Conservation (phyloP, 2,888 invertebrate genomes). For the Cremastinae sp. region DNA sequence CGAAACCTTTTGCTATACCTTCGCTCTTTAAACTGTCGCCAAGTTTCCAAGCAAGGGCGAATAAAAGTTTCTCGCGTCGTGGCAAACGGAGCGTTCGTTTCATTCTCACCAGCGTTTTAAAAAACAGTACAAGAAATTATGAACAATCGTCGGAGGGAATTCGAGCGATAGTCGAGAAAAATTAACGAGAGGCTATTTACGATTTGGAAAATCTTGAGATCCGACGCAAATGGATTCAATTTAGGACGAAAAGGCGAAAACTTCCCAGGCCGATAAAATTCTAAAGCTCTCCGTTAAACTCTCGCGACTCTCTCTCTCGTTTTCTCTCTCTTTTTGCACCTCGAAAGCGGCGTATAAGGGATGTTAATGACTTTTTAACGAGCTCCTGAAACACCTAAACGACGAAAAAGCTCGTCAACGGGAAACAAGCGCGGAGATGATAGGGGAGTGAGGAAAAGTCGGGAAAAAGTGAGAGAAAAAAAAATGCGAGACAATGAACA, state of each 20-base stretch:
- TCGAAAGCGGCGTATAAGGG: conserved; percentile 49
- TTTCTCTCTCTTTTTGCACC: conserved; percentile 1
- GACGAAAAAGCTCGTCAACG: conserved; percentile 52
- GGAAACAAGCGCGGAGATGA: conserved; percentile 7
- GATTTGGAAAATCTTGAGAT: neutral
- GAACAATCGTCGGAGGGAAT: conserved; percentile 24
- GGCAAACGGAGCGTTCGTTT: conserved; percentile 30
- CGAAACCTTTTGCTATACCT: conserved; percentile 15
- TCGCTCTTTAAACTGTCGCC: conserved; percentile 9
- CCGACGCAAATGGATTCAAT: neutral
- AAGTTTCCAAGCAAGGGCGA: conserved; percentile 31
- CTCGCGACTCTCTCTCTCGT: too few species aligned
- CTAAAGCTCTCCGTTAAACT: conserved; percentile 48
- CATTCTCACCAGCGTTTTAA: neutral
- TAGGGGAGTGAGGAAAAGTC: conserved; percentile 20
- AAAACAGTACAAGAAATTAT: conserved; percentile 5
- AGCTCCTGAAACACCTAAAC: conserved; percentile 65
- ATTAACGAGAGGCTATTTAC: neutral
- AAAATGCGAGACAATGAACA: conserved; percentile 39
- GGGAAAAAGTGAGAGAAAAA: conserved; percentile 10
- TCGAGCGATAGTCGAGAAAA: neutral
- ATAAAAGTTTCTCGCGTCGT: conserved; percentile 45
- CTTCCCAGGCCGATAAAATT: conserved; percentile 42
- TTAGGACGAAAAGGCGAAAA: conserved; percentile 14
- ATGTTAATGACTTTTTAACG: conserved; percentile 70